Conservation (phyloP, 2,888 invertebrate species). For the Dasypogon diadema region DNA sequence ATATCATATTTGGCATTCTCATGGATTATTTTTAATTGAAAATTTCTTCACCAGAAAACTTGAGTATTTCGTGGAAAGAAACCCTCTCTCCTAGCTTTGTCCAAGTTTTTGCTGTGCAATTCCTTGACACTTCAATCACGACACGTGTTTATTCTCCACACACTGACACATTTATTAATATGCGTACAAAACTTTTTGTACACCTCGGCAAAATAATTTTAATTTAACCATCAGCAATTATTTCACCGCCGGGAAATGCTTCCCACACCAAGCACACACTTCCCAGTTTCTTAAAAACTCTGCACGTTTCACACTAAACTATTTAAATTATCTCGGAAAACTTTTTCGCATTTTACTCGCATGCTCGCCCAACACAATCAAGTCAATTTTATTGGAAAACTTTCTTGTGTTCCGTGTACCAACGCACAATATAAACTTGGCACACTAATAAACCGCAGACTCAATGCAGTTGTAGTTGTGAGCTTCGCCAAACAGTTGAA, state of each 20-base stretch:
- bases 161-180: not conserved
- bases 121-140: not conserved
- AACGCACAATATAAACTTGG: not conserved
- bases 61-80: not conserved
- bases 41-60: not conserved
- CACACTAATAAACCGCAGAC: not conserved
- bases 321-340: not conserved
- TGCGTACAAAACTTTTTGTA: not conserved
- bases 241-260: too few species aligned
- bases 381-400: not conserved
- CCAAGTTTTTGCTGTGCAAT: too few species aligned
- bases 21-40: not conserved
- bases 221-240: too few species aligned
- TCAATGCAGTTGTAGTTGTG: not conserved
- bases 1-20: conserved; percentile 11
- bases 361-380: not conserved
- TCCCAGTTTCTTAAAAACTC: too few species aligned
- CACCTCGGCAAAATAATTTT: not conserved
- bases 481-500: not conserved
- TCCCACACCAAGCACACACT: too few species aligned
- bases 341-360: not conserved
- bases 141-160: not conserved
- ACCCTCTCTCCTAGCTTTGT: not conserved
- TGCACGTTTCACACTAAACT: not conserved
- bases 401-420: not conserved